Evolutionary conservation across 2,113 vertebrate genomes (phyloP), one percentile per base, ranked within the genome.

Genomic region (Xenopus borealis): DNA sequence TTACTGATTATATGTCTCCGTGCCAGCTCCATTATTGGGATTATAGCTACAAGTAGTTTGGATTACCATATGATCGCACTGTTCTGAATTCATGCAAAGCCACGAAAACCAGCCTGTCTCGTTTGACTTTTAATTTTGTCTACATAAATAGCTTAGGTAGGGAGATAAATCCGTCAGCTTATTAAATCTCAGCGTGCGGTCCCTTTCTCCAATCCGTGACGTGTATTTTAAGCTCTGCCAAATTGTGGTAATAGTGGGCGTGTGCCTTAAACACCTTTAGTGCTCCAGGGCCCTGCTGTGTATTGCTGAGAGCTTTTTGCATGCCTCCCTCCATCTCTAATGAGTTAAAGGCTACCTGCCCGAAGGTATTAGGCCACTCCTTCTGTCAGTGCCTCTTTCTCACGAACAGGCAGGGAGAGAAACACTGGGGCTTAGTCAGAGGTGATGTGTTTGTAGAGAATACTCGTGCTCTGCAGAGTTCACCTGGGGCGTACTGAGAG

Each of bases 321-420:
- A 20, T 64, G 46, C 59, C 46, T 19, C 30, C 55, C 6, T n/a
- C 65, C 44, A 67, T 9, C 18, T 57, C n/a, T 14, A 57, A 55
- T 14, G 66, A 64, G 74, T 77, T 77, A 77, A 77, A 27, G 5
- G 70, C 40, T 70, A 77, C 74, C 74, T 77, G 74, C 67, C 74
- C 30, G 85, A 82, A 86, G 83, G 84, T 82, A 82, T 78, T 50
- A 80, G 74, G 82, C 88, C 92, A 86, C 91, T 86, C 89, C 88
- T 85, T 82, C 55, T 78, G 55, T 79, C 79, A 72, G 83, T 82
- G 81, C 80, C 83, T 83, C 74, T 79, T 46, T 12, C 62, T 12
- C 63, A 55, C 62, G 81, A 72, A 80, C 33, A 89, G 78, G 82
- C 83, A 82, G 58, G 78, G 78, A 72, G 75, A 81, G 80, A 80